Conservation (phyloP, 2,113 vertebrate genomes). For the Calidris pugnax region DNA sequence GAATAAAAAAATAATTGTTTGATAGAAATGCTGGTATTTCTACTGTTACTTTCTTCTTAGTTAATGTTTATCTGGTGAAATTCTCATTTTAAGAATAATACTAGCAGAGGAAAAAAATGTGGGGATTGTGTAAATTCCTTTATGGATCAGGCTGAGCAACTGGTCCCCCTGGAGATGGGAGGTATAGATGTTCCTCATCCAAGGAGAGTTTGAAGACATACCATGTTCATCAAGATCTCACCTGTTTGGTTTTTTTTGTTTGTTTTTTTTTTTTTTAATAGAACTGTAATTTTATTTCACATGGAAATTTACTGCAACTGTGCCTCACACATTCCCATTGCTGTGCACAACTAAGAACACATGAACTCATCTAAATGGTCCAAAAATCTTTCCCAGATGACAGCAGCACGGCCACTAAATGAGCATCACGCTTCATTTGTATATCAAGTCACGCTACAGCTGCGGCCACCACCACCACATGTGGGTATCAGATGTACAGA, state of each 20-base stretch:
- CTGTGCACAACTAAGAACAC: neutral
- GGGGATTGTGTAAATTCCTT: neutral
- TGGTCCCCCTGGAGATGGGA: neutral
- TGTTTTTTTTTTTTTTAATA: neutral
- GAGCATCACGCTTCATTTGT: neutral
- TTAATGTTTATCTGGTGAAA: neutral
- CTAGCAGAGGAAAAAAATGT: neutral
- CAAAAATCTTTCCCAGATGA: neutral
- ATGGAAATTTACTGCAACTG: neutral
- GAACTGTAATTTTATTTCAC: neutral
- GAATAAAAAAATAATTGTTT: neutral
- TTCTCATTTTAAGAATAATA: neutral
- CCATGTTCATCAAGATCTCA: neutral
- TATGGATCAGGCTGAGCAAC: neutral
- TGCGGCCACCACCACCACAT: neutral
- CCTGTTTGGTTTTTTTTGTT: neutral
- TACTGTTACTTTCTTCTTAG: neutral
- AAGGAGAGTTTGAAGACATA: neutral
- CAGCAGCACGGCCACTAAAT: neutral
- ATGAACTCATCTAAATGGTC: neutral
- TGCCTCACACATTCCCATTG: neutral
- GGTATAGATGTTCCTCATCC: neutral
- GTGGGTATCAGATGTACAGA: neutral
- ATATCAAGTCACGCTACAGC: neutral
- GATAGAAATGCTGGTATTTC: neutral